Evolutionary conservation across 2,113 vertebrate species (phyloP).

Genomic region (Heterotilapia buettikoferi): DNA sequence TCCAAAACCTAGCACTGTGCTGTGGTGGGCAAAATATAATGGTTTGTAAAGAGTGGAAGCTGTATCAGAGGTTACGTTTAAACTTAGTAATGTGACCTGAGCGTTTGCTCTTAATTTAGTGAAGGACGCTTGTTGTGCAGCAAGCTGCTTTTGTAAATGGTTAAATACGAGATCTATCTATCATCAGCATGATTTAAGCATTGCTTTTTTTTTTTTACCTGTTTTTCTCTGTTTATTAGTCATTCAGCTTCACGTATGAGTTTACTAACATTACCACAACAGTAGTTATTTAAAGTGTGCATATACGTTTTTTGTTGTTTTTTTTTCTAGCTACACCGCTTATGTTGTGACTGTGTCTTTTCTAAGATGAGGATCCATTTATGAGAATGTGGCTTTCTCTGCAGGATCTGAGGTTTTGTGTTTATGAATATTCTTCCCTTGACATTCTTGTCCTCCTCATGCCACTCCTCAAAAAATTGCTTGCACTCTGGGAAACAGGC

Average conservation of each 20-base stretch:
- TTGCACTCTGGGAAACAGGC: constrained; percentile 38
- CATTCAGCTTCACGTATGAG: not conserved
- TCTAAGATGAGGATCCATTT: constrained; percentile 21
- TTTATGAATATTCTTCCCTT: constrained; percentile 53
- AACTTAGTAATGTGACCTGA: not conserved
- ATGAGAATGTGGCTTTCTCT: constrained; percentile 49
- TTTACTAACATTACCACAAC: not conserved
- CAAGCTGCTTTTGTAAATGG: not conserved
- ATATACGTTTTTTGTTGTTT: not conserved
- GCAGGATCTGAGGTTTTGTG: constrained; percentile 32
- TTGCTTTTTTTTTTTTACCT: not conserved
- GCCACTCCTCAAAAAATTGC: constrained; percentile 16
- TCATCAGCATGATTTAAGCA: not conserved
- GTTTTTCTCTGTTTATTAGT: not conserved
- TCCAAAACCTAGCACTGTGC: not conserved
- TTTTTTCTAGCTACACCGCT: not conserved
- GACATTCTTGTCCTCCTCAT: constrained; percentile 47
- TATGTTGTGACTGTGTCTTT: not conserved
- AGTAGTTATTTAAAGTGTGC: not conserved
- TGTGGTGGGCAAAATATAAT: not conserved
- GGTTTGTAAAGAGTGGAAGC: not conserved
- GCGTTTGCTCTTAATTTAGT: not conserved
- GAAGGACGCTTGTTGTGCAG: not conserved
- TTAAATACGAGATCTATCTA: not conserved
- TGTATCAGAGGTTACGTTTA: not conserved